Conservation (phyloP, 2,797 vertebrate genomes). For the Cossypha caffra region DNA sequence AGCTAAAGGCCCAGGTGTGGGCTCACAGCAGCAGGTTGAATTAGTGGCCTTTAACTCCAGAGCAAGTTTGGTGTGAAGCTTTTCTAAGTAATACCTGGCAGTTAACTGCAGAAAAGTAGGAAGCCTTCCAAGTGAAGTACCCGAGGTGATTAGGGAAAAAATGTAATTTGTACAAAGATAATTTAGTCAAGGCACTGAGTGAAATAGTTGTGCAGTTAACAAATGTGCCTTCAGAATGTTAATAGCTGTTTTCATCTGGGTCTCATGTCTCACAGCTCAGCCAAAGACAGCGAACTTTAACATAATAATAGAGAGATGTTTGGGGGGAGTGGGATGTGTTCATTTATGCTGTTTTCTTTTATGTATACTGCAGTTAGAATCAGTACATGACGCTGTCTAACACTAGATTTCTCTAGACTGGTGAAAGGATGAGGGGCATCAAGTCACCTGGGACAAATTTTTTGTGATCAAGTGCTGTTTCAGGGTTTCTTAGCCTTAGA, state of each 20-base stretch:
- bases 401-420: not conserved
- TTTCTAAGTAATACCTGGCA: not conserved
- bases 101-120: not conserved
- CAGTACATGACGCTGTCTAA: not conserved
- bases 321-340: not conserved
- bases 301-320: not conserved
- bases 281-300: not conserved
- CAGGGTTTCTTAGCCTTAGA: not conserved
- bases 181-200: not conserved
- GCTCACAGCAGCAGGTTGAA: not conserved
- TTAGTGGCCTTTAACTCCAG: not conserved
- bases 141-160: not conserved
- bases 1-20: not conserved
- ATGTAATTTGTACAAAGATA: not conserved
- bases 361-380: not conserved
- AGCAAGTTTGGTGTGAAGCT: not conserved
- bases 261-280: not conserved
- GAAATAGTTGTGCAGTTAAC: not conserved
- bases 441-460: not conserved
- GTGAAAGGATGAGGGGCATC: not conserved
- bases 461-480: not conserved
- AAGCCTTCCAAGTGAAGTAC: not conserved
- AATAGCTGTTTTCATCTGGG: not conserved
- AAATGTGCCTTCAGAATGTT: conserved; percentile 1
- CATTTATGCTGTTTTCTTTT: not conserved